phyloP scores from a whole-genome alignment of 2,888 invertebrate species.

The Linnaemya vulpina region DNA sequence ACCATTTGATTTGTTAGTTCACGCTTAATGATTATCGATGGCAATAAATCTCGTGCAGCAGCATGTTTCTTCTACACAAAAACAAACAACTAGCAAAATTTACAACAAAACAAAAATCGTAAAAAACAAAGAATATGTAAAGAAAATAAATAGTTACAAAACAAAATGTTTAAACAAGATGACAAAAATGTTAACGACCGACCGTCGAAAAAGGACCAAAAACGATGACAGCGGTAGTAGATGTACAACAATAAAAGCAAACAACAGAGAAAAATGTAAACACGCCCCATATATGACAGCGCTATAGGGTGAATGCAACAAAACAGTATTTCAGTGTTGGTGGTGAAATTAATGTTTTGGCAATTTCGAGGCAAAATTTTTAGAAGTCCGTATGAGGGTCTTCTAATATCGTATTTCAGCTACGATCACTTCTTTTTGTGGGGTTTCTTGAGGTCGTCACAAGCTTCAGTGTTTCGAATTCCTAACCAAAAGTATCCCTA shows the following conservation, averaged over 20 bases:
- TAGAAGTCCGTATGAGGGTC: too few species aligned
- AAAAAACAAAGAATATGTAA: slow-evolving; percentile 56
- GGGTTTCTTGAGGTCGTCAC: too few species aligned
- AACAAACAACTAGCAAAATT: slow-evolving; percentile 60
- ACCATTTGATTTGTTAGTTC: slow-evolving; percentile 71
- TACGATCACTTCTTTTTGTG: too few species aligned
- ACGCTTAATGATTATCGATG: slow-evolving; percentile 73
- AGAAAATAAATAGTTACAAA: slow-evolving; percentile 49
- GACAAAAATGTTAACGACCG: slow-evolving; percentile 71
- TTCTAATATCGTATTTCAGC: too few species aligned
- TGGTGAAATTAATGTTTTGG: background rate
- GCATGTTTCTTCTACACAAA: slow-evolving; percentile 62
- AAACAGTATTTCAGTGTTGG: background rate
- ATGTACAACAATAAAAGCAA: slow-evolving; percentile 32
- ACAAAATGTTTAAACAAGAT: slow-evolving; percentile 70
- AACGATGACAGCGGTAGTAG: slow-evolving; percentile 55
- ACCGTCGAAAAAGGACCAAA: slow-evolving; percentile 63
- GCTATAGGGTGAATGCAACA: slow-evolving; percentile 20
- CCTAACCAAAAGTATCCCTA: too few species aligned
- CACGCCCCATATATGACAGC: slow-evolving; percentile 57
- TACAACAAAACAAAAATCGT: slow-evolving; percentile 54
- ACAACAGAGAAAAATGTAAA: slow-evolving; percentile 50
- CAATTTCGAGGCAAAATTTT: background rate
- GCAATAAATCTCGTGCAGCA: slow-evolving; percentile 73
- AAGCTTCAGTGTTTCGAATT: too few species aligned